Evolutionary conservation across 2,113 vertebrate species (phyloP), one percentile per base, ranked within the genome.

Genomic region (Corythornis cristatus): DNA sequence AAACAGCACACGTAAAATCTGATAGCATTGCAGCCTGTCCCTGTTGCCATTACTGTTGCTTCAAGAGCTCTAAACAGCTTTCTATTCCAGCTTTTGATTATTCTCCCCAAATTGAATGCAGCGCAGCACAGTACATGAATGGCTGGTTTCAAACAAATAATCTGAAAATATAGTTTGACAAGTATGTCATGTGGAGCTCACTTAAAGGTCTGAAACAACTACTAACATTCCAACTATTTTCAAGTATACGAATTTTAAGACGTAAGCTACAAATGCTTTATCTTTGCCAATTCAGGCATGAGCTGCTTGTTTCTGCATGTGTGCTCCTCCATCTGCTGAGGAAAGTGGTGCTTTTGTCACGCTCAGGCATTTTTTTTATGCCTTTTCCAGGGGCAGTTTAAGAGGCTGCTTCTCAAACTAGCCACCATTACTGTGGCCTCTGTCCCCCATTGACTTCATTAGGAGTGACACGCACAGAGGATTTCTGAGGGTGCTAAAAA

Each of bases 401-500:
- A 86, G 88, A 90, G 68, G 68, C 61, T 90, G 80, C 65, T 88
- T 56, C 83, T 73, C 83, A 65, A 70, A 60, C 60, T 2, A 37
- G 40, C 26, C 64, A 54, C 84, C 1, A 2, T 70, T 60, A 72
- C 11, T 26, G 28, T 61, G 60, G 16, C 89, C 26, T 17, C 5
- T 62, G 81, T 76, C 60, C 86, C 74, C 54, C 67, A 42, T 0
- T 56, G 81, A 62, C 71, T 91, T 96, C 79, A 91, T 94, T 90
- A 92, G 87, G 23, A 87, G 81, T 12, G 2, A 13, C 1, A 35
- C 13, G 60, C 77, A 78, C 58, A 31, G 58, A 92, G 73, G 83
- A 90, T 83, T 93, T 96, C 93, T 89, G 78, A 80, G 42, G 14
- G 58, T 87, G 64, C 75, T 95, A 73, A 89, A 92, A 94, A 83